Conservation (phyloP, 2,888 invertebrate species). For the Synanthedon formicaeformis region DNA sequence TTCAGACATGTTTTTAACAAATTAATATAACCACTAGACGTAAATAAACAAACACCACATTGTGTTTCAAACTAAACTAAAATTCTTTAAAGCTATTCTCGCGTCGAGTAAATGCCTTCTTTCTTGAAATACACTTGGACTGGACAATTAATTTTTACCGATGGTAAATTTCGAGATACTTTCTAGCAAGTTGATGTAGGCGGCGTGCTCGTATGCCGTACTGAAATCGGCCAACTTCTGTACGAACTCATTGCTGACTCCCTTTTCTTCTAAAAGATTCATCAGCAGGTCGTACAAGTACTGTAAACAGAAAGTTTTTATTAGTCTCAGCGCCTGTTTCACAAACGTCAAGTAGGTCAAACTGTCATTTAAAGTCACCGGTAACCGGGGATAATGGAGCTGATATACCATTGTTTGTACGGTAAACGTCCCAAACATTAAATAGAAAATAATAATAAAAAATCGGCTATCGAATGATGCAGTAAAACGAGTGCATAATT, state of each 20-base stretch:
- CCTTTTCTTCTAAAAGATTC: conserved; percentile 96
- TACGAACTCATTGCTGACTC: conserved; percentile 92
- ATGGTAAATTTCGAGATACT: conserved; percentile 87
- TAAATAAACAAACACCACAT: conserved; percentile 4
- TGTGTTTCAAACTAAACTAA: conserved; percentile 34
- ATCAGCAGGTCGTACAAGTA: conserved; percentile 94
- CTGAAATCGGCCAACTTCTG: conserved; percentile 89
- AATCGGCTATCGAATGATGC: too few relatives aligned
- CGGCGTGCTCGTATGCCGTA: conserved; percentile 92
- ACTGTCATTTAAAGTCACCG: too few relatives aligned
- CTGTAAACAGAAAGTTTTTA: conserved; percentile 62
- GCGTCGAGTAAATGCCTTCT: conserved; percentile 46
- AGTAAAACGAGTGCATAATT: too few relatives aligned
- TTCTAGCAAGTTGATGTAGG: conserved; percentile 91
- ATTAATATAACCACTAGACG: conserved; percentile 2
- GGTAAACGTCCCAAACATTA: too few relatives aligned
- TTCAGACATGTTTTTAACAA: background rate
- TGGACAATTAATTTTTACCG: conserved; percentile 53
- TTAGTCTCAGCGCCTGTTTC: too few relatives aligned
- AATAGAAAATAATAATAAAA: too few relatives aligned
- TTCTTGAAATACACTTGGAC: background rate
- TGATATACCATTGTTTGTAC: too few relatives aligned
- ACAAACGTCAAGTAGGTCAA: too few relatives aligned
- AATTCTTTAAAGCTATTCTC: conserved; percentile 52
- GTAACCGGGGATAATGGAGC: too few relatives aligned